Evolutionary conservation across 2,888 invertebrate genomes (phyloP), one percentile per base, ranked within the genome.

Genomic region (Hydrotaea diabolus): DNA sequence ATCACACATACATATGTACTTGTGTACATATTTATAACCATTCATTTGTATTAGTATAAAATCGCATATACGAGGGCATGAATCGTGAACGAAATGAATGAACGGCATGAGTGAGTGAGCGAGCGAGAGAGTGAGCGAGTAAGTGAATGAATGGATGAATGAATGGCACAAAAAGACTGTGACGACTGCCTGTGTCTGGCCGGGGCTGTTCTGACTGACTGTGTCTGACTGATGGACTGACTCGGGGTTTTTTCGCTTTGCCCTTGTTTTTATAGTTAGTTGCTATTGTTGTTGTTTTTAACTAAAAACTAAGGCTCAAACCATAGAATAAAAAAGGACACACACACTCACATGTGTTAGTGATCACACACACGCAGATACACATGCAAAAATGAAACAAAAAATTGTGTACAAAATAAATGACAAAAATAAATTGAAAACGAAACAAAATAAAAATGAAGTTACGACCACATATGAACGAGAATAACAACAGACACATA

Each of bases 381-480:
- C 21, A 75, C 26, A 23, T 39, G n/a, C 21, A 75, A 77, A 71
- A 39, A 49, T 71, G 74, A 69, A n/a, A 77, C 57, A 85, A 86
- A 80, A 82, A 86, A 76, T 83, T 26, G 59, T 59, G 8, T 87
- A 87, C 87, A 88, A 87, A 88, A 89, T 88, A 90, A 89, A 90
- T 90, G 89, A 89, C 89, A 89, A 90, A 86, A 90, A 90, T 90
- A 90, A 90, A 90, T 90, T 89, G 89, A 90, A 90, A 89, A 89
- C 88, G 89, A 90, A 89, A 89, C 87, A 89, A 90, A 49, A 90
- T 90, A 90, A 90, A 90, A 90, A 88, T 74, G 46, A 74, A 80
- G 76, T 77, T 77, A 82, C 62, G 62, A 74, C 74, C 75, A 55
- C 75, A 39, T 39, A 39, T 39, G 31, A 31, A 31, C 7, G 31